Conservation (phyloP, 37 sponge, comb jelly and placozoan species). For the Diacarnus erythraeanus region DNA sequence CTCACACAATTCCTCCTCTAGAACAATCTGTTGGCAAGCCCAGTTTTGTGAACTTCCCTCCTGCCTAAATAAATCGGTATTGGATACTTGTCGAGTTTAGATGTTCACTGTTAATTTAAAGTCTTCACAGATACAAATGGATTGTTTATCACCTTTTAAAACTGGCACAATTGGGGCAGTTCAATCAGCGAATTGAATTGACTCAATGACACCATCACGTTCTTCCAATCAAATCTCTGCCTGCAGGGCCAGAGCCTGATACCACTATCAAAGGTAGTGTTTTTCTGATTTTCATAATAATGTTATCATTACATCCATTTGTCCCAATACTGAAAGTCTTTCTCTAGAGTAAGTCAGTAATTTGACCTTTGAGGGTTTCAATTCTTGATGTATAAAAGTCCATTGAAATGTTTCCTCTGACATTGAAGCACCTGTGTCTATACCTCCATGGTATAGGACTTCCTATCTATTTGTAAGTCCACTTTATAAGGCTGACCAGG, state of each 20-base stretch:
- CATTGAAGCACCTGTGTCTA: not conserved
- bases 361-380: no score
- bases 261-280: constrained; percentile 5
- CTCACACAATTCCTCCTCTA: no score
- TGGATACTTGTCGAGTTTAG: constrained; percentile 28
- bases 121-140: constrained; percentile 51
- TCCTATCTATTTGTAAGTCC: not conserved
- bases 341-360: not conserved
- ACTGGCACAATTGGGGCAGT: constrained; percentile 52
- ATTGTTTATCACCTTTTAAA: constrained; percentile 19
- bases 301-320: not conserved
- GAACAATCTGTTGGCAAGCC: no score
- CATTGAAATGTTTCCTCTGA: not conserved
- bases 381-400: not conserved
- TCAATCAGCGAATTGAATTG: constrained; percentile 45
- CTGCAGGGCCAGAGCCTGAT: not conserved
- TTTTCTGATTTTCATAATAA: not conserved
- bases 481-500: not conserved
- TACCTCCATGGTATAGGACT: not conserved
- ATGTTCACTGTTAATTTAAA: constrained; percentile 36
- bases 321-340: not conserved
- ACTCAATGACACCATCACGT: constrained; percentile 17
- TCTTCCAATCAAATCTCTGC: constrained; percentile 6
- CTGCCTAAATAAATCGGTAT: no score
- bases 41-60: no score